Percentiles rank a stretch among this genome's conserved stretches.
Conservation (phyloP, 1,140 invertebrate species). For the Glossosoma conforme region DNA sequence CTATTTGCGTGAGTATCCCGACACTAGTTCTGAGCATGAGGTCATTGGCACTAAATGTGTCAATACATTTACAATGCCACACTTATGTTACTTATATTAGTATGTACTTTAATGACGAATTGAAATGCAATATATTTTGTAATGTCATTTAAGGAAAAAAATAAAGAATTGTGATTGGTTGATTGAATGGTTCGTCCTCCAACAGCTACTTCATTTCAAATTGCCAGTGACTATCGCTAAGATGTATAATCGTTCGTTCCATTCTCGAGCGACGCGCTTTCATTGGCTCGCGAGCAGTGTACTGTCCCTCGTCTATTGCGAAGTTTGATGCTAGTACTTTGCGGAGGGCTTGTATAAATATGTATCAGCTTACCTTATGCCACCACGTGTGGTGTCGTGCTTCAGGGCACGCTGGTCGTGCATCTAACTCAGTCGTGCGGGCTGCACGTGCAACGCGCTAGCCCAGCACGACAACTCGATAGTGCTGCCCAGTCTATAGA, state of each 20-base stretch:
- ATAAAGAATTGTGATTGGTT: not conserved
- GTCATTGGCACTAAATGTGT: too few species aligned
- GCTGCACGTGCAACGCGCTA: constrained; percentile 6
- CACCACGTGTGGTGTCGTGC: constrained; percentile 29
- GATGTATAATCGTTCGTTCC: not conserved
- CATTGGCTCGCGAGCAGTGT: not conserved
- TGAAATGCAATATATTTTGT: too few species aligned
- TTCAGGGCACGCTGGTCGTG: constrained; percentile 25
- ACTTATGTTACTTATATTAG: too few species aligned
- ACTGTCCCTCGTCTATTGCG: not conserved
- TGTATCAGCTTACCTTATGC: constrained; percentile 20
- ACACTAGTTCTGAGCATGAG: too few species aligned
- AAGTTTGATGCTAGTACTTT: not conserved
- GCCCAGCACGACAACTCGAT: constrained; percentile 25
- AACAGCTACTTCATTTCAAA: too few species aligned
- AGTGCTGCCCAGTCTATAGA: constrained; percentile 27
- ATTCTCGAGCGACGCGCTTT: not conserved
- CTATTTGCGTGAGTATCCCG: too few species aligned
- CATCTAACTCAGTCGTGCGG: constrained; percentile 21
- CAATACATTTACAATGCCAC: too few species aligned
- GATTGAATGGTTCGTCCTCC: not conserved
- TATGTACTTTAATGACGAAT: too few species aligned
- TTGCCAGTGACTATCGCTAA: too few species aligned
- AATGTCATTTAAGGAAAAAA: too few species aligned
- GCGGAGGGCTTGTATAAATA: not conserved